Evolutionary conservation across 2,113 vertebrate species (phyloP).

Genomic region (Notarius quadriscutis): DNA sequence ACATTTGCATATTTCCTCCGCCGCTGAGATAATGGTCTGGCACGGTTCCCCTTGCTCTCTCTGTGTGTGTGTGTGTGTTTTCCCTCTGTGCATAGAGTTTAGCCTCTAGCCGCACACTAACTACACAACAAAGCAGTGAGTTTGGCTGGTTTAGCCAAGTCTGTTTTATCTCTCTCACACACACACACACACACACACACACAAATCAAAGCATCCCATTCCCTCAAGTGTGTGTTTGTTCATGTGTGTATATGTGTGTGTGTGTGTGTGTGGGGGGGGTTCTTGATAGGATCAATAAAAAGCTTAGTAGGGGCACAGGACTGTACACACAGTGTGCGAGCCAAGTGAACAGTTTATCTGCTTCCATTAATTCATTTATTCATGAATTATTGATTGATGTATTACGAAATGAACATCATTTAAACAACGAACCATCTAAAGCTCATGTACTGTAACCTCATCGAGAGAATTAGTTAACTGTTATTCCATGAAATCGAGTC

Average conservation of each 20-base stretch:
- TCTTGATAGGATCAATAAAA: background rate
- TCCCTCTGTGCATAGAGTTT: slow-evolving; percentile 13
- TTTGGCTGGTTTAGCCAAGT: slow-evolving; percentile 42
- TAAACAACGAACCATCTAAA: background rate
- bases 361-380: background rate
- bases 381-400: background rate
- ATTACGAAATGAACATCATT: background rate
- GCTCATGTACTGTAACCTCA: background rate
- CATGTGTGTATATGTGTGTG: background rate
- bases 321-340: slow-evolving; percentile 6
- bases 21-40: slow-evolving; percentile 67
- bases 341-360: background rate
- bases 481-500: too few relatives aligned
- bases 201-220: background rate
- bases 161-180: background rate
- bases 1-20: slow-evolving; percentile 69
- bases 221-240: slow-evolving; percentile 32
- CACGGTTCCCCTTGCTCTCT: slow-evolving; percentile 43
- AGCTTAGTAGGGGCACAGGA: background rate
- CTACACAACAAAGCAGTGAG: slow-evolving; percentile 57
- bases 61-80: slow-evolving; percentile 37
- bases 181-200: background rate
- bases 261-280: background rate
- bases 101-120: slow-evolving; percentile 47
- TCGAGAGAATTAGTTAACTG: background rate